Conservation (phyloP, 2,113 vertebrate species). For the Zosterops japonicus region DNA sequence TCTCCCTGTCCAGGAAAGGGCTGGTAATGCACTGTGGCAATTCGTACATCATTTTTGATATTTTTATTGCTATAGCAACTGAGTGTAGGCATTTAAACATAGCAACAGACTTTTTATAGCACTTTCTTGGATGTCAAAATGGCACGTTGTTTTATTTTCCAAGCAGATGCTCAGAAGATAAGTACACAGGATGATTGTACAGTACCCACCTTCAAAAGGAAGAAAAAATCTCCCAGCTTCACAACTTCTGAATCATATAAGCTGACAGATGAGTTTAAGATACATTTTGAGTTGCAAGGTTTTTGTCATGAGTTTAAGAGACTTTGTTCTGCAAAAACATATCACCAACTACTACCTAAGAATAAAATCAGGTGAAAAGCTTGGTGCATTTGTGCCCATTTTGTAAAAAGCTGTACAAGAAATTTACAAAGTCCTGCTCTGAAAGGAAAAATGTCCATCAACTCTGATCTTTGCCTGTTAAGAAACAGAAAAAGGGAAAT, state of each 20-base stretch:
- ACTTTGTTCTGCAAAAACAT: neutral
- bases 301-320: neutral
- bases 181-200: slow-evolving; percentile 18
- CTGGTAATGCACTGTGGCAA: slow-evolving; percentile 29
- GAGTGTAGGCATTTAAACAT: slow-evolving; percentile 66
- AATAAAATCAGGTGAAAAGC: neutral
- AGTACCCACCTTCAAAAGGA: slow-evolving; percentile 1
- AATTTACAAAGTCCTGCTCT: neutral
- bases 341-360: neutral
- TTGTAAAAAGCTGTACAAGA: neutral
- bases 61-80: slow-evolving; percentile 71
- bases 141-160: slow-evolving; percentile 65
- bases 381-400: neutral
- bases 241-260: neutral
- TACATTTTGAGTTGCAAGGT: neutral
- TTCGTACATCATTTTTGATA: slow-evolving; percentile 22
- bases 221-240: neutral
- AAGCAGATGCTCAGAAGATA: slow-evolving; percentile 58
- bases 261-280: neutral
- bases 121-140: slow-evolving; percentile 60
- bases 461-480: neutral
- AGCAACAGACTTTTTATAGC: slow-evolving; percentile 73
- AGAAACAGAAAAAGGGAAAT: neutral
- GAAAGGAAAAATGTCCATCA: neutral
- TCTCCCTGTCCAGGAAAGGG: slow-evolving; percentile 37